phyloP scores from a whole-genome alignment of 2,113 vertebrate species.

The Forbesichthys agassizii region DNA sequence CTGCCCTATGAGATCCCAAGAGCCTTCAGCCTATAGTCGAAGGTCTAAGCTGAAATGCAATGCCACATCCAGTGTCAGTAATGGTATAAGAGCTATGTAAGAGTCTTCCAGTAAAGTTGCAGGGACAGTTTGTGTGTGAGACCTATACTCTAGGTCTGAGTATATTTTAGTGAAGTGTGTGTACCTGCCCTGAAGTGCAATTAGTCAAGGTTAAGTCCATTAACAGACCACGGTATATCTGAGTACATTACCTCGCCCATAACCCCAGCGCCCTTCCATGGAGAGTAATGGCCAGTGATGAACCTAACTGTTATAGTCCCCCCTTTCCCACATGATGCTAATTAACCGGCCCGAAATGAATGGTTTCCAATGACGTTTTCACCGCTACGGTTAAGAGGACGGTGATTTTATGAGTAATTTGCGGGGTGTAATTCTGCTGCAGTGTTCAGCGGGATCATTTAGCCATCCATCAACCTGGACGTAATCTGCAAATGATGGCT shows the following conservation, averaged over 20 bases:
- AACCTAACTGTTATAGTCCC: conserved; percentile 43
- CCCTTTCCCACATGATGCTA: conserved; percentile 47
- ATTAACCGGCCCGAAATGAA: conserved; percentile 52
- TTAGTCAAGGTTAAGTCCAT: conserved; percentile 43
- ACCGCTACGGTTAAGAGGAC: conserved; percentile 32
- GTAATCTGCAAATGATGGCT: conserved; percentile 51
- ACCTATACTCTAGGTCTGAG: background rate
- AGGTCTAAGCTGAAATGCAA: background rate
- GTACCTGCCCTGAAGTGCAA: conserved; percentile 23
- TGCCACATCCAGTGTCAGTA: background rate
- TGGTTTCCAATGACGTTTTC: conserved; percentile 51
- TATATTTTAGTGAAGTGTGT: conserved; percentile 1
- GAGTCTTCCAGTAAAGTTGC: background rate
- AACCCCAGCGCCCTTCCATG: conserved; percentile 24
- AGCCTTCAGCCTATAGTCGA: conserved; percentile 27
- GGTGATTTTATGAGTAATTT: conserved; percentile 51
- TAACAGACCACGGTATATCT: conserved; percentile 47
- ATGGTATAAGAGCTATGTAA: background rate
- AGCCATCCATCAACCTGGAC: conserved; percentile 45
- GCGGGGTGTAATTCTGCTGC: conserved; percentile 36
- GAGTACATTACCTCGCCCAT: conserved; percentile 33
- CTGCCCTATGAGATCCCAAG: conserved; percentile 52
- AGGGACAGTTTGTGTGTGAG: background rate
- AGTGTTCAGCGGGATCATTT: conserved; percentile 43
- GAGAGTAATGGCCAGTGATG: conserved; percentile 44